phyloP scores from a whole-genome alignment of 1,140 invertebrate genomes.

The Drosophila kurseongensis region DNA sequence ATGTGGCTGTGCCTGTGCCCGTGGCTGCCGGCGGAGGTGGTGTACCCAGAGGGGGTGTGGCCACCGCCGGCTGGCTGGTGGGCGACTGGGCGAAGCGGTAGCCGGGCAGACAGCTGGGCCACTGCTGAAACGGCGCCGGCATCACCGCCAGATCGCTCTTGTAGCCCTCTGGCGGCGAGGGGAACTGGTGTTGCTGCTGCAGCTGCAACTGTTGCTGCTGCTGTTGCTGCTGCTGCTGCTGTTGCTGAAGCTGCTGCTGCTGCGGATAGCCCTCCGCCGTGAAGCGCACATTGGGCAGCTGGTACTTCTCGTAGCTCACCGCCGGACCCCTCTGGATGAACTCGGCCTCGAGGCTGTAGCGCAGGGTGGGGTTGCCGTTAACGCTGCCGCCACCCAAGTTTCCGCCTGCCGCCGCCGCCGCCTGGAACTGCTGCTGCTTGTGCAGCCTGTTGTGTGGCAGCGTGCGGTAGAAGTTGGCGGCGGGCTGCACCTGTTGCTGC shows the following conservation, averaged over 20 bases:
- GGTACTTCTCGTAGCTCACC: constrained; percentile 86
- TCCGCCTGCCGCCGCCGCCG: constrained; percentile 86
- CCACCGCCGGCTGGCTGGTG: constrained; percentile 27
- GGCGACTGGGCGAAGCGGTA: constrained; percentile 77
- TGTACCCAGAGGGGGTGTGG: neutral
- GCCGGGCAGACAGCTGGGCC: constrained; percentile 85
- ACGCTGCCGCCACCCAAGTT: constrained; percentile 85
- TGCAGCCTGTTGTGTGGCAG: constrained; percentile 88
- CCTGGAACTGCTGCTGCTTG: constrained; percentile 85
- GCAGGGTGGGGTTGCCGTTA: constrained; percentile 85
- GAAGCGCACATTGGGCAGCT: constrained; percentile 88
- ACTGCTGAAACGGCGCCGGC: constrained; percentile 76
- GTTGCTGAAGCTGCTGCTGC: constrained; percentile 84
- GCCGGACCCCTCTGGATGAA: constrained; percentile 86
- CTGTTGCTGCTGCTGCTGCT: constrained; percentile 70
- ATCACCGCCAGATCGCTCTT: constrained; percentile 84
- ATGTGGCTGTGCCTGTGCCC: constrained; percentile 10
- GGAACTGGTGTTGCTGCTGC: constrained; percentile 86
- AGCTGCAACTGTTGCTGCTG: constrained; percentile 74
- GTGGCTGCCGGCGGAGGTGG: constrained; percentile 59
- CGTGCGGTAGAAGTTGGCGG: constrained; percentile 87
- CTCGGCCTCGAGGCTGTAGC: constrained; percentile 89
- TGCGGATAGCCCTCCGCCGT: constrained; percentile 91
- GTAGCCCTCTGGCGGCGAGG: constrained; percentile 89
- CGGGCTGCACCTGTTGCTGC: constrained; percentile 45